phyloP scores from a whole-genome alignment of 2,797 vertebrate species.

The Sebastiscus albofasciatus region DNA sequence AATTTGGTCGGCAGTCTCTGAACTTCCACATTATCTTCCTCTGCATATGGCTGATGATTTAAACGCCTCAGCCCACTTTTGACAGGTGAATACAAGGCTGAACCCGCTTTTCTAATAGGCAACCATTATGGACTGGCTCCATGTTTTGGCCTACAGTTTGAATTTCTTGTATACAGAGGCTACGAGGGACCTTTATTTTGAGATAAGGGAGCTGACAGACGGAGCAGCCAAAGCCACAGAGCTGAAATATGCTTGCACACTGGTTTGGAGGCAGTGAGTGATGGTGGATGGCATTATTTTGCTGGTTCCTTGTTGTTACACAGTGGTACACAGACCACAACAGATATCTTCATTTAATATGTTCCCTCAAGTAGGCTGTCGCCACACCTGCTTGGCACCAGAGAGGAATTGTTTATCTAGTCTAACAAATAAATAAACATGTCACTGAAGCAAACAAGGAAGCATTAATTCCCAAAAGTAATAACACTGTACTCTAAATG shows the following conservation, averaged over 20 bases:
- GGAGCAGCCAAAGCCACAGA: constrained; percentile 24
- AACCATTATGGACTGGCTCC: constrained; percentile 29
- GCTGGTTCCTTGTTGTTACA: constrained; percentile 54
- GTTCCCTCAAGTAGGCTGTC: constrained; percentile 64
- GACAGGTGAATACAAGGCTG: constrained; percentile 69
- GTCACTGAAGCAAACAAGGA: constrained; percentile 72
- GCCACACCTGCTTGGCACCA: constrained; percentile 60
- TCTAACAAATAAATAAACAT: constrained; percentile 78
- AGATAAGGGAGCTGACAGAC: constrained; percentile 56
- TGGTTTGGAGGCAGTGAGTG: constrained; percentile 48
- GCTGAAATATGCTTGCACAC: constrained; percentile 55
- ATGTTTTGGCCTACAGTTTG: constrained; percentile 53
- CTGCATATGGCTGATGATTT: constrained; percentile 70
- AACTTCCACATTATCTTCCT: constrained; percentile 73
- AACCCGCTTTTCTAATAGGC: constrained; percentile 47
- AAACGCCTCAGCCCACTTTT: constrained; percentile 62
- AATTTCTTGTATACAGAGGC: constrained; percentile 42
- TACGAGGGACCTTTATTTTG: constrained; percentile 47
- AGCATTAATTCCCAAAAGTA: constrained; percentile 52
- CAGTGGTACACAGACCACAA: constrained; percentile 55
- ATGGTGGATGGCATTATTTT: constrained; percentile 70
- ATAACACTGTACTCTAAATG: neutral
- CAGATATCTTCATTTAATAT: constrained; percentile 73
- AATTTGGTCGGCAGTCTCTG: constrained; percentile 73
- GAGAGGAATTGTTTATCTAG: constrained; percentile 69